Evolutionary conservation across 2,113 vertebrate species (phyloP).

Genomic region (Dipodomys merriami): DNA sequence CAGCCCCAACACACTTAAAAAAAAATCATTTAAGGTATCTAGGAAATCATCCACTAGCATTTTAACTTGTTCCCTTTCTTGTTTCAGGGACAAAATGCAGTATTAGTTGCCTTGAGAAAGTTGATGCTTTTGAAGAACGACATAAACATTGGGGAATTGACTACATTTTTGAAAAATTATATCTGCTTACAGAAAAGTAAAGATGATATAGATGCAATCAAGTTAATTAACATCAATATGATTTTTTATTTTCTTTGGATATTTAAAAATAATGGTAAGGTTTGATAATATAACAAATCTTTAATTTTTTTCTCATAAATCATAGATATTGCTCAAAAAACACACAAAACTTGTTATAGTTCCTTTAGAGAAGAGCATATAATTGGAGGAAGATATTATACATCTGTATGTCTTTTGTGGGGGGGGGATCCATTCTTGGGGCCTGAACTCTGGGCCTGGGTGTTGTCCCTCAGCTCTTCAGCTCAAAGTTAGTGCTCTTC

Average conservation of each 20-base stretch:
- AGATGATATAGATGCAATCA: not conserved
- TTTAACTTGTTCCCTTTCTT: slow-evolving; percentile 59
- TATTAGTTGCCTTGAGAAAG: slow-evolving; percentile 81
- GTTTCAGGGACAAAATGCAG: slow-evolving; percentile 82
- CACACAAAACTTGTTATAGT: not conserved
- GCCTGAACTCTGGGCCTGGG: too few species aligned
- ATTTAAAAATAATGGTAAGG: slow-evolving; percentile 20
- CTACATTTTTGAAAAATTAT: slow-evolving; percentile 83
- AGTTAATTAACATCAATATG: not conserved
- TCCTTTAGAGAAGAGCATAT: not conserved
- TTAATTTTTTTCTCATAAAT: not conserved
- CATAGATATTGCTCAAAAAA: slow-evolving; percentile 1
- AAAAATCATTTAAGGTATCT: not conserved
- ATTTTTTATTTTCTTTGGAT: not conserved
- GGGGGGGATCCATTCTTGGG: too few species aligned
- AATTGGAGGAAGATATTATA: not conserved
- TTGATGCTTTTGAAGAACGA: slow-evolving; percentile 71
- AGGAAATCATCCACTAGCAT: not conserved
- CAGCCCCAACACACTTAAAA: not conserved
- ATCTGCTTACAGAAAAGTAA: slow-evolving; percentile 81
- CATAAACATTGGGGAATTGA: slow-evolving; percentile 84
- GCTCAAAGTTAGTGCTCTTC: too few species aligned
- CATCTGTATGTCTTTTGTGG: not conserved
- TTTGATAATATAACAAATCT: slow-evolving; percentile 41
- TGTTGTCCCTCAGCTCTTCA: too few species aligned